These are phyloP conservation scores for Rattus rattus DNA, from an alignment of 2,113 vertebrate genomes.

Conservation along the genomic window DNA sequence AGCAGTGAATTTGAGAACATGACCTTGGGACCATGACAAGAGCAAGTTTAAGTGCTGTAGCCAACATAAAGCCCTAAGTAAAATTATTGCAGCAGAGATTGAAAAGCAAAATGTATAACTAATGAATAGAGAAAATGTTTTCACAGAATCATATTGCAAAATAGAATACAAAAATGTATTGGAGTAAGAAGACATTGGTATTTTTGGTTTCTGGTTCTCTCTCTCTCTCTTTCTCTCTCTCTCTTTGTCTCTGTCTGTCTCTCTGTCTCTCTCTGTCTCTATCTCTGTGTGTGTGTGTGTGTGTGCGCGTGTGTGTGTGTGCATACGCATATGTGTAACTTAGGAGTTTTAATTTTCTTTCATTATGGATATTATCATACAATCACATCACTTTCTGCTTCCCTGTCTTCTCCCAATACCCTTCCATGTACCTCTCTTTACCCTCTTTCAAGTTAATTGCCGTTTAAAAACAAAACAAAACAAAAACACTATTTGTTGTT, in stretches of 20 bases:
- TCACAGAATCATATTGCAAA: neutral
- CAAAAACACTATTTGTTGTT: neutral
- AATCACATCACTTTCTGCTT: neutral
- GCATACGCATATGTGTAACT: neutral
- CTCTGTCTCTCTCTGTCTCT: neutral
- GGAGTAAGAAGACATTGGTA: neutral
- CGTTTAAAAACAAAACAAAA: too few relatives aligned
- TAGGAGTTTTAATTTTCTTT: neutral
- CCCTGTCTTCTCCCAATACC: neutral
- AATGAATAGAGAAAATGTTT: neutral
- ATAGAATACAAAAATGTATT: constrained; percentile 18
- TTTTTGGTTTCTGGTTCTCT: neutral
- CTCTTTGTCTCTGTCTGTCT: neutral
- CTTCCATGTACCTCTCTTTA: neutral
- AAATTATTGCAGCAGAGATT: neutral
- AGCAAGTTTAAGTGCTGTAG: neutral
- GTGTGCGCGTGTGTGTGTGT: neutral
- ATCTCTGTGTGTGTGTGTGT: neutral
- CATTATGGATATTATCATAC: neutral
- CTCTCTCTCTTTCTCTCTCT: too few relatives aligned
- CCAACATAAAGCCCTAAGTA: neutral
- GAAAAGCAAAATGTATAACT: neutral
- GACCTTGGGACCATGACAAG: neutral
- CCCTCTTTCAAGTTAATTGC: neutral
- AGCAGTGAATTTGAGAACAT: neutral